Conservation (phyloP, 2,888 invertebrate species). For the Synanthedon myopaeformis region DNA sequence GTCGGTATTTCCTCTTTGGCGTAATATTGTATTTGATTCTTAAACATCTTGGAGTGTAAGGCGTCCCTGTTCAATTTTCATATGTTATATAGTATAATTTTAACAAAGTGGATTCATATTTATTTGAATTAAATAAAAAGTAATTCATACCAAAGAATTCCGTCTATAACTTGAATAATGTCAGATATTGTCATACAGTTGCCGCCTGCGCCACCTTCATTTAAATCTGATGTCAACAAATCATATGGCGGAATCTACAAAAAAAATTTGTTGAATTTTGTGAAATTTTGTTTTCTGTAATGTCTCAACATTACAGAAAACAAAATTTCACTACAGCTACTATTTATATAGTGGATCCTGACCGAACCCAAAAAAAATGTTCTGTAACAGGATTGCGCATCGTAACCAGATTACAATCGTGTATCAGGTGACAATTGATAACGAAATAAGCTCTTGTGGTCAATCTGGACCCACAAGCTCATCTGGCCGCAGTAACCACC, state of each 20-base stretch:
- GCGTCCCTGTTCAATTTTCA: conserved; percentile 36
- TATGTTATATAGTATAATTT: neutral
- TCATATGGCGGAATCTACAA: conserved; percentile 51
- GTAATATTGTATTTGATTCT: conserved; percentile 42
- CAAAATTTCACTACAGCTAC: too few relatives aligned
- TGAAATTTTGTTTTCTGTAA: too few relatives aligned
- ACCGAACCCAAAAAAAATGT: too few relatives aligned
- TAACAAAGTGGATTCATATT: neutral
- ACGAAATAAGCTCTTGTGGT: too few relatives aligned
- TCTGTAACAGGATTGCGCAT: too few relatives aligned
- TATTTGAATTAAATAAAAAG: neutral
- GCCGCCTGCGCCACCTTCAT: conserved; percentile 19
- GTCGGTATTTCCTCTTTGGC: conserved; percentile 54
- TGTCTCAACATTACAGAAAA: too few relatives aligned
- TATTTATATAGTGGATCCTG: too few relatives aligned
- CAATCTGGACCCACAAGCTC: too few relatives aligned
- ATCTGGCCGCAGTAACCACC: too few relatives aligned
- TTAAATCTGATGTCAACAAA: conserved; percentile 35
- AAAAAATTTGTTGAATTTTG: too few relatives aligned
- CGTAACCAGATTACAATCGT: too few relatives aligned
- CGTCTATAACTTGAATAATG: conserved; percentile 47
- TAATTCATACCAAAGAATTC: conserved; percentile 45
- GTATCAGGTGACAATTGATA: too few relatives aligned
- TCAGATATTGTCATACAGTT: conserved; percentile 45
- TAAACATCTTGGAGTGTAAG: conserved; percentile 56